These are phyloP conservation scores for Cephalopterus ornatus DNA, from an alignment of 2,113 vertebrate genomes.

Conservation along the genomic window DNA sequence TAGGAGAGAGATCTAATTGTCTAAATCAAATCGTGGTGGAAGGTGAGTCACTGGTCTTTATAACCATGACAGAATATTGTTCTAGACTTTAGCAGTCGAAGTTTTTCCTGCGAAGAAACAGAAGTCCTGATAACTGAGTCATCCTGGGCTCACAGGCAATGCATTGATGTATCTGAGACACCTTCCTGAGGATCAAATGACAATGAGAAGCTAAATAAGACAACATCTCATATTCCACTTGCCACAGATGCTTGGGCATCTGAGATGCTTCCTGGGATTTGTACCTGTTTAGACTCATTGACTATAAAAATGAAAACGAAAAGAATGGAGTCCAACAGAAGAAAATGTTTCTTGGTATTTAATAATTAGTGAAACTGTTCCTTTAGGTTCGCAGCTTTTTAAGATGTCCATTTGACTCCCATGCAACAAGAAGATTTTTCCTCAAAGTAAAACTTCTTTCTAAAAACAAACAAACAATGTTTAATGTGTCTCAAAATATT, in stretches of 20 bases:
- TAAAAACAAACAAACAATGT: not conserved
- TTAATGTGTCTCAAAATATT: not conserved
- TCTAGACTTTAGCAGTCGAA: not conserved
- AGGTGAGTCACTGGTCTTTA: not conserved
- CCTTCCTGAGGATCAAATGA: not conserved
- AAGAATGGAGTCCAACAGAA: not conserved
- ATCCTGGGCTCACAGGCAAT: not conserved
- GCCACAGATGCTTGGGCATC: not conserved
- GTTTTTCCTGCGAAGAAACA: not conserved
- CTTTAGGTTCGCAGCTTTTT: not conserved
- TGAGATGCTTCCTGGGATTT: not conserved
- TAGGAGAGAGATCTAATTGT: not conserved
- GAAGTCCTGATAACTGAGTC: not conserved
- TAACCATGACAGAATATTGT: not conserved
- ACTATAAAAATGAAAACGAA: not conserved
- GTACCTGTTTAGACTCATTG: not conserved
- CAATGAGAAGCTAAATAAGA: not conserved
- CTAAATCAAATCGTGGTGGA: not conserved
- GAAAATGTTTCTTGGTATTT: not conserved
- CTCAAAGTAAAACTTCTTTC: not conserved
- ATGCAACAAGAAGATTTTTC: not conserved
- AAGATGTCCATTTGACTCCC: not conserved
- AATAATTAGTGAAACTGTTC: not conserved
- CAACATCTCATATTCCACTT: not conserved
- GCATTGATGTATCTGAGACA: not conserved